Evolutionary conservation across 2,797 vertebrate genomes (phyloP), one percentile per base, ranked within the genome.

Genomic region (Pampus argenteus): DNA sequence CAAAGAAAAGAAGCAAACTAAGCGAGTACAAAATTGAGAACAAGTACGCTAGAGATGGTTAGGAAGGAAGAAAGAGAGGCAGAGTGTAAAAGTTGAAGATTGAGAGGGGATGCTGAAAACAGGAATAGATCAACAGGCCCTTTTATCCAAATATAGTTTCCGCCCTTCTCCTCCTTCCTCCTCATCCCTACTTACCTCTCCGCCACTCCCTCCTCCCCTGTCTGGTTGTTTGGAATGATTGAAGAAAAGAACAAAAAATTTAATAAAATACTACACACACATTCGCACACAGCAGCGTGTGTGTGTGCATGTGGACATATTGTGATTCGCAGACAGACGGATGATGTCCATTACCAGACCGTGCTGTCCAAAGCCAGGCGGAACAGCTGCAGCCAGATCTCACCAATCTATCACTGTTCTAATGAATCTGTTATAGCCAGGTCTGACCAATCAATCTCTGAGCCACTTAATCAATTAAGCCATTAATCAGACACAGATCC

Each of bases 111-210:
- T 81, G 79, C 76, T 83, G 82, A 86, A 90, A 87, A 86, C 89
- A 85, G 81, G 84, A 89, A 90, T 91, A 90, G 83, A 90, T 91
- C 86, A 90, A 88, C 87, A 84, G 74, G 84, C 75, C 75, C 82
- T 90, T 90, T 87, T 86, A 88, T 89, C 87, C 82, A 78, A 89
- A 91, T 87, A 91, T 89, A 90, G 83, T 82, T 80, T 76, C 76
- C 65, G 5, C 76, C 79, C 65, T 77, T 82, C 79, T 78, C 76
- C 66, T 79, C 64, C 74, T 75, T 82, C 50, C 57, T 74, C 72
- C 74, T 76, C 74, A 71, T 86, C 82, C 81, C 69, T 61, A 73
- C 36, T 78, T 79, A 66, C 86, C 76, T 72, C 84, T 56, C 57
- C 4, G 8, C 55, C 63, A 54, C 77, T 77, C 58, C 63, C 65